phyloP scores from a whole-genome alignment of 2,113 vertebrate species.

The Poeciliopsis prolifica region DNA sequence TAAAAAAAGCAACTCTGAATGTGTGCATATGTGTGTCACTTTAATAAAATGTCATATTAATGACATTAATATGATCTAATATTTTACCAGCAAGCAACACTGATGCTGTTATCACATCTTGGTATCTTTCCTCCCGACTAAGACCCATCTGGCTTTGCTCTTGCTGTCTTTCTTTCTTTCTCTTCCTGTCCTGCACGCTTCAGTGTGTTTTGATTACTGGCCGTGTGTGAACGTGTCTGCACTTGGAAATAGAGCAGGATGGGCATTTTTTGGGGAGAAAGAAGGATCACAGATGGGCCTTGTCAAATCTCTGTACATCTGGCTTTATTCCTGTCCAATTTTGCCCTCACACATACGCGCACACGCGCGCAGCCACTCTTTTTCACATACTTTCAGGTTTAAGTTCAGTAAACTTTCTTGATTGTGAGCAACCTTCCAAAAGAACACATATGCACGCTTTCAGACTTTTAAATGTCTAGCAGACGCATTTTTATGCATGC shows the following conservation, averaged over 20 bases:
- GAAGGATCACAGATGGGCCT: conserved; percentile 70
- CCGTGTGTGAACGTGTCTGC: conserved; percentile 34
- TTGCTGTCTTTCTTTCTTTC: conserved; percentile 11
- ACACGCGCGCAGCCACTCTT: no score
- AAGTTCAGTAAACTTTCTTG: neutral
- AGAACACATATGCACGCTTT: neutral
- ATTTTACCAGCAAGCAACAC: conserved; percentile 39
- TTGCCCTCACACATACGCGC: conserved; percentile 3
- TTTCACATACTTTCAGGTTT: neutral
- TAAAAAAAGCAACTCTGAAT: conserved; percentile 5
- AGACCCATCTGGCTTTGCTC: conserved; percentile 41
- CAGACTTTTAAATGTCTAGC: neutral
- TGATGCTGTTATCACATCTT: conserved; percentile 36
- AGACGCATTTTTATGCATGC: neutral
- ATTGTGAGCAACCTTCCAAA: neutral
- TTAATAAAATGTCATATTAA: conserved; percentile 45
- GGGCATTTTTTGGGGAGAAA: conserved; percentile 41
- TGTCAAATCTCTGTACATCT: conserved; percentile 72
- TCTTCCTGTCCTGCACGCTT: conserved; percentile 61
- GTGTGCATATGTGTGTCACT: conserved; percentile 1
- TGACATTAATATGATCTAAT: conserved; percentile 27
- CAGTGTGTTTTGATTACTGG: conserved; percentile 69
- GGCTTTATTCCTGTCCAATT: conserved; percentile 55
- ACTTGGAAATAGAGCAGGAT: conserved; percentile 53
- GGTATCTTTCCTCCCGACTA: conserved; percentile 25